Evolutionary conservation across 2,888 invertebrate genomes (phyloP), one percentile per base, ranked within the genome.

Genomic region (Iselma pallidipennis): DNA sequence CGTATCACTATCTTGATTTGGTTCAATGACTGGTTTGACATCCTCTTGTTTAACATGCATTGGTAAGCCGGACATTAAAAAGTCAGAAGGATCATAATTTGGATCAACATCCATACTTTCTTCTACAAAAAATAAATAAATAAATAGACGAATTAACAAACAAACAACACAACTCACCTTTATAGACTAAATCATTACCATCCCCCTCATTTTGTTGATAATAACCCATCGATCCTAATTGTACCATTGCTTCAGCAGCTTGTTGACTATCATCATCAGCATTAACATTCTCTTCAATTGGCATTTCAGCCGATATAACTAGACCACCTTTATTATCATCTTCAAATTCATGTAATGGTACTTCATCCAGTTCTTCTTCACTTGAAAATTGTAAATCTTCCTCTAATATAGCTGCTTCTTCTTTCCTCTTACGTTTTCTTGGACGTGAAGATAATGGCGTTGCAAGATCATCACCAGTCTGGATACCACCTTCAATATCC

Each of bases 21-120:
- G 63, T 57, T 68, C n/a, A n/a, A n/a, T n/a, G n/a, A n/a, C 60
- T 14, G 33, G 25, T 56, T 63, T 57, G 9, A 53, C 55, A 21
- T 63, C 67, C 3, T 75, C 74, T 4, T 75, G 74, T 54, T 73
- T 60, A 59, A 76, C 67, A 63, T 73, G 63, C 60, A 71, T 67
- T 26, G 77, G 76, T 52, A 85, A 77, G 28, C 83, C 84, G 16
- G 86, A 85, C 80, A 90, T 84, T 53, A 94, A 83, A 78, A 95
- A 92, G 80, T 93, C 94, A 0, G 93, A 91, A 0, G 94, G 92
- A 82, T 95, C 94, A 80, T 95, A 95, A 75, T 89, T 91, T 0
- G 91, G 89, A 82, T 93, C 93, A 21, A 90, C 87, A 70, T 90
- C 90, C 83, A 90, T 87, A 60, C 89, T 89, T 76, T 90, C 90